Evolutionary conservation across 1,140 invertebrate species (phyloP).

Genomic region (Orchestia grillus): DNA sequence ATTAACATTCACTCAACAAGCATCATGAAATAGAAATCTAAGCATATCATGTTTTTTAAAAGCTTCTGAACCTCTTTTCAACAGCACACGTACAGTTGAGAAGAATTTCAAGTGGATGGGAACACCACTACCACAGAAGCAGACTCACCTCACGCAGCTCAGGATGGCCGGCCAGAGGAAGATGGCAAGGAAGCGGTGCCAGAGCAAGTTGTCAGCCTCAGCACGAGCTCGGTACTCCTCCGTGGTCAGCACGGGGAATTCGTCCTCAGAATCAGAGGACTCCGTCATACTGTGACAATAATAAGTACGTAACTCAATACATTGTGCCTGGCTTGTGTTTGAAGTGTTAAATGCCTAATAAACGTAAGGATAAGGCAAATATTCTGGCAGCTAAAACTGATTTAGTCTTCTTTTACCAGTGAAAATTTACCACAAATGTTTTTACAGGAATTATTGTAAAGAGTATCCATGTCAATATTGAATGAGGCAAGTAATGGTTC

Average conservation of each 20-base stretch:
- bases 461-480: no score
- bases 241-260: neutral
- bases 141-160: neutral
- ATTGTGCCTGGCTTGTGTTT: no score
- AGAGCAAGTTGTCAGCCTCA: neutral
- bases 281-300: neutral
- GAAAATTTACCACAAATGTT: no score
- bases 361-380: no score
- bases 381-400: no score
- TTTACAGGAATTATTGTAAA: no score
- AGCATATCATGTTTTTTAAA: no score
- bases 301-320: neutral
- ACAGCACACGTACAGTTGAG: neutral
- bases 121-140: neutral
- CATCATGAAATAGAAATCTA: no score
- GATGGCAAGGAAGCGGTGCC: slow-evolving; percentile 33
- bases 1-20: neutral
- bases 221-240: neutral
- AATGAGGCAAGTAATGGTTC: no score
- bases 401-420: no score
- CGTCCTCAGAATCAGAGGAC: neutral
- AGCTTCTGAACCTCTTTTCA: no score
- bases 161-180: slow-evolving; percentile 11
- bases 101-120: neutral
- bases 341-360: no score